These are phyloP conservation scores for Protomyctophum bolini DNA, from an alignment of 2,113 vertebrate genomes.

Conservation along the genomic window DNA sequence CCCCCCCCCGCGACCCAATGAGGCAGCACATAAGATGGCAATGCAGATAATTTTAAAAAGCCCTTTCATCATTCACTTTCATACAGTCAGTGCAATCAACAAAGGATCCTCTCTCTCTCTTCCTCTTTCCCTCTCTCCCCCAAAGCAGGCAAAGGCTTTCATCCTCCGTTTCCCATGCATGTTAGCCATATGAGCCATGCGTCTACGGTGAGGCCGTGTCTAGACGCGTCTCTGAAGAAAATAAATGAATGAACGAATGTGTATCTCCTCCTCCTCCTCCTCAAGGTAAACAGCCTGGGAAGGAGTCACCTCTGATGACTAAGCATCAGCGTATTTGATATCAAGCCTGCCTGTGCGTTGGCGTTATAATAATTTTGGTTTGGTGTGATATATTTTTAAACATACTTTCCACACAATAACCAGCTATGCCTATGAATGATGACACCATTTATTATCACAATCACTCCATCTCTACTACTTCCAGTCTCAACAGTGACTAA, in stretches of 20 bases:
- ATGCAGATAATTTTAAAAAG: no score
- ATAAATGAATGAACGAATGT: background rate
- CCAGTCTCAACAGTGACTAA: conserved; percentile 15
- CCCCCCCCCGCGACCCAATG: no score
- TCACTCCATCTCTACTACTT: background rate
- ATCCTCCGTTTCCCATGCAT: background rate
- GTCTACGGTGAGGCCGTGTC: background rate
- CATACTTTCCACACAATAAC: background rate
- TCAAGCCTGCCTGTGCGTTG: background rate
- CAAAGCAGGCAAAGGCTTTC: background rate
- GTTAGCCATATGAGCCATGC: conserved; percentile 4
- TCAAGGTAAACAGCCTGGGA: background rate
- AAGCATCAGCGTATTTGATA: background rate
- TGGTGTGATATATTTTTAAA: background rate
- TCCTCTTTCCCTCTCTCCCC: background rate
- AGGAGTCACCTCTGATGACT: background rate
- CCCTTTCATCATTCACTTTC: background rate
- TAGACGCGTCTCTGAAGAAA: conserved; percentile 19
- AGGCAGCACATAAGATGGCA: no score
- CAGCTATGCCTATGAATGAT: background rate
- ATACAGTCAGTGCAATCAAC: background rate
- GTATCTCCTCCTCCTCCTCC: no score
- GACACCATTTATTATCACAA: background rate
- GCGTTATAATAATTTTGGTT: background rate
- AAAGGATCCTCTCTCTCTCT: no score